These are phyloP conservation scores for Gallinago media DNA, from an alignment of 2,113 vertebrate genomes.

Conservation along the genomic window DNA sequence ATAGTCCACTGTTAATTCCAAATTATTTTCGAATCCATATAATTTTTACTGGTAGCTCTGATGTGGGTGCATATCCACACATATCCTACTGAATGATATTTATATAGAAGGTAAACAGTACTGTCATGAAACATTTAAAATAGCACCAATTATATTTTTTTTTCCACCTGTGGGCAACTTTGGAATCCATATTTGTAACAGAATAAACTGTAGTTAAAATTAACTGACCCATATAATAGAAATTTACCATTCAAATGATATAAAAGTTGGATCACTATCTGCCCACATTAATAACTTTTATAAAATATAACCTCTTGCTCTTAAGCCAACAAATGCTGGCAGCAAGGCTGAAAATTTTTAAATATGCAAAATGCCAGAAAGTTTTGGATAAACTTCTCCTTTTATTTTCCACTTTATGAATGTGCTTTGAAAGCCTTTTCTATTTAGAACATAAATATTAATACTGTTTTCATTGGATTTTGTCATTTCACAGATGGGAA, in stretches of 20 bases:
- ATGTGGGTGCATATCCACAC: background rate
- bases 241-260: background rate
- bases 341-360: background rate
- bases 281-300: background rate
- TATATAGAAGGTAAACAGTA: background rate
- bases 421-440: background rate
- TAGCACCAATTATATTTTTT: background rate
- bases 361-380: background rate
- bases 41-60: background rate
- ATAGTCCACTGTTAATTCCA: background rate
- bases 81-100: background rate
- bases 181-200: background rate
- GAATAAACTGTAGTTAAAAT: background rate
- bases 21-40: background rate
- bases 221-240: background rate
- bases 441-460: constrained; percentile 39
- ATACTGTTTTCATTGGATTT: constrained; percentile 18
- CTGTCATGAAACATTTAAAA: background rate
- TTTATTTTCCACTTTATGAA: constrained; percentile 24
- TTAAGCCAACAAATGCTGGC: background rate
- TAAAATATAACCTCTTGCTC: background rate
- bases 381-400: background rate
- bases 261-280: background rate
- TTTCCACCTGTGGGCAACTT: background rate
- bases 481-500: constrained; percentile 34